Evolutionary conservation across 2,797 vertebrate species (phyloP).

Genomic region (Menidia menidia): DNA sequence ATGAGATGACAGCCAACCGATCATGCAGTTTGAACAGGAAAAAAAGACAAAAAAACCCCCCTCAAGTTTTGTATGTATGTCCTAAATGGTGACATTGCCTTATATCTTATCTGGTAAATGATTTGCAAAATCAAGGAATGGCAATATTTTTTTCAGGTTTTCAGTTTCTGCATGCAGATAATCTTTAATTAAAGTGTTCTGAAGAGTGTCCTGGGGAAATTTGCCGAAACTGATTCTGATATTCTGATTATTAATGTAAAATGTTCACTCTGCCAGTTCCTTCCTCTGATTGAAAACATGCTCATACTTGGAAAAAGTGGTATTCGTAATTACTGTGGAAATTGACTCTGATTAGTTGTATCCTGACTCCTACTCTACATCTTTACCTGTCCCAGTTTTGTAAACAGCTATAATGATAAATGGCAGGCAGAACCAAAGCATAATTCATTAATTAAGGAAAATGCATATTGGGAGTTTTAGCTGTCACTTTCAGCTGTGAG

Average conservation of each 20-base stretch:
- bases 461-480: neutral
- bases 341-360: slow-evolving; percentile 29
- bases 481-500: slow-evolving; percentile 20
- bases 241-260: slow-evolving; percentile 26
- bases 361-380: slow-evolving; percentile 8
- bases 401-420: slow-evolving; percentile 14
- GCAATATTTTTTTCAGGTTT: neutral
- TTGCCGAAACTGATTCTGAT: slow-evolving; percentile 8
- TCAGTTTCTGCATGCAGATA: neutral
- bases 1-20: neutral
- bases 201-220: slow-evolving; percentile 8
- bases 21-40: neutral
- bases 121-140: neutral
- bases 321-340: slow-evolving; percentile 26
- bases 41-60: neutral
- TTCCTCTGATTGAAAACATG: slow-evolving; percentile 28
- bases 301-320: slow-evolving; percentile 20
- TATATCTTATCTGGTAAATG: neutral
- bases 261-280: slow-evolving; percentile 21
- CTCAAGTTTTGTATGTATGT: neutral
- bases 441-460: slow-evolving; percentile 2
- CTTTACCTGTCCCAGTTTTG: slow-evolving; percentile 1
- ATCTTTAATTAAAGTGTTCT: slow-evolving; percentile 16
- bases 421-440: neutral
- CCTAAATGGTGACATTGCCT: neutral